phyloP scores from a whole-genome alignment of 2,888 invertebrate species.

The Sphecodes monilicornis region DNA sequence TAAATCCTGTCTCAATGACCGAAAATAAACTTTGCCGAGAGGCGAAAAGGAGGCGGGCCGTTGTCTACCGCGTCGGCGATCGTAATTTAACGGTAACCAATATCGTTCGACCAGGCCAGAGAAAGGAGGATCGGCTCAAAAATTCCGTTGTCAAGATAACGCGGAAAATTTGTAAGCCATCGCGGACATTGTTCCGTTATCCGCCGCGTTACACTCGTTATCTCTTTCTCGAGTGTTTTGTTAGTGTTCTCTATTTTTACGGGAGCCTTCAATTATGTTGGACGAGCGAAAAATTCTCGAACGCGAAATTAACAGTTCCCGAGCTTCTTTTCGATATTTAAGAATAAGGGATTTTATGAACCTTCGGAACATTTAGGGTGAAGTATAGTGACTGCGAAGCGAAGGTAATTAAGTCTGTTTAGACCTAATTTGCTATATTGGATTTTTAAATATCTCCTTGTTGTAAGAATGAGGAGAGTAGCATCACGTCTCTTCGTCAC shows the following conservation, averaged over 20 bases:
- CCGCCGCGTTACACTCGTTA: background rate
- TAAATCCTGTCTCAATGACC: conserved; percentile 57
- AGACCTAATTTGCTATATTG: background rate
- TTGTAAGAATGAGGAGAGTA: no score
- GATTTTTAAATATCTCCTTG: background rate
- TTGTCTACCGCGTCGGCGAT: conserved; percentile 42
- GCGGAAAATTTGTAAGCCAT: conserved; percentile 37
- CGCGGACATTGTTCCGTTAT: conserved; percentile 8
- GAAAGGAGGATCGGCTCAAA: conserved; percentile 23
- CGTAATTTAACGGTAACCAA: conserved; percentile 50
- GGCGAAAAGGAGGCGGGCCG: conserved; percentile 1
- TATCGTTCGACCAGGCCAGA: conserved; percentile 25
- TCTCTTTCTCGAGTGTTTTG: background rate
- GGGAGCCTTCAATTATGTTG: background rate
- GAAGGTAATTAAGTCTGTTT: background rate
- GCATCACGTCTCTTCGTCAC: no score
- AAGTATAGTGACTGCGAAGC: no score
- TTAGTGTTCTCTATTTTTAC: background rate
- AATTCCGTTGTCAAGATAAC: conserved; percentile 50
- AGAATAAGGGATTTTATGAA: background rate
- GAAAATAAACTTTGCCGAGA: conserved; percentile 52
- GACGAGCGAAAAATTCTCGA: background rate
- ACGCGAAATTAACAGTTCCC: background rate
- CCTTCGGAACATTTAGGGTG: background rate
- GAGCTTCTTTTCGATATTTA: background rate